phyloP scores from a whole-genome alignment of 92 coral and sea anemone species.

The Porites evermanni region DNA sequence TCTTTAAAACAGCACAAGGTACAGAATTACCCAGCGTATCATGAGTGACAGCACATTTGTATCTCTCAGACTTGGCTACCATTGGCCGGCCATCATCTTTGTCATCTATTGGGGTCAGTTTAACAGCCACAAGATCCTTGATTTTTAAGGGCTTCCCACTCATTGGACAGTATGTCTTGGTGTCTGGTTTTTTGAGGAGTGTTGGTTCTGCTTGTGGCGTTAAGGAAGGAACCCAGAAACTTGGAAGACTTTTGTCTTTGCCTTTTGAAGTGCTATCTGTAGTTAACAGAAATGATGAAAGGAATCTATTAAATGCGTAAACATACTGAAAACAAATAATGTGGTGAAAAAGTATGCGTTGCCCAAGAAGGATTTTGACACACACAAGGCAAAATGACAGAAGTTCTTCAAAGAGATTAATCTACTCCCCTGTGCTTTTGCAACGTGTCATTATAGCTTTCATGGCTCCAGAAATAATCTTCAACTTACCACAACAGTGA shows the following conservation, averaged over 20 bases:
- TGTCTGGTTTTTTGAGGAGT: conserved; percentile 88
- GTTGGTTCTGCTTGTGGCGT: conserved; percentile 96
- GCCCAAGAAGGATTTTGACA: too few species aligned
- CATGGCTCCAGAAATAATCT: too few species aligned
- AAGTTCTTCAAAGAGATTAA: too few species aligned
- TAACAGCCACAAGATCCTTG: conserved; percentile 91
- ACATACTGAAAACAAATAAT: too few species aligned
- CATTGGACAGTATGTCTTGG: conserved; percentile 98
- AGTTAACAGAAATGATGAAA: neutral
- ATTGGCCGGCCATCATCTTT: conserved; percentile 71
- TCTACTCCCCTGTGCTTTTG: too few species aligned
- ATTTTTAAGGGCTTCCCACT: conserved; percentile 80
- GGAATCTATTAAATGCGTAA: too few species aligned
- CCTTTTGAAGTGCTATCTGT: conserved; percentile 12
- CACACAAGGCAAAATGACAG: too few species aligned
- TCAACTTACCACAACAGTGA: too few species aligned
- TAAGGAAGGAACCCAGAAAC: conserved; percentile 97
- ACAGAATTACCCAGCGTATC: conserved; percentile 96
- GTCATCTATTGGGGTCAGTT: conserved; percentile 80
- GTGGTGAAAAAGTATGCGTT: too few species aligned
- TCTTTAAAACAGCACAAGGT: conserved; percentile 95
- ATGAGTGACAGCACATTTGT: conserved; percentile 95
- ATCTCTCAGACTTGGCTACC: conserved; percentile 84
- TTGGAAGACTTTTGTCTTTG: conserved; percentile 82
- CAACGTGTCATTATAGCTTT: too few species aligned